Base-by-base conservation (phyloP, 2,113 vertebrate genomes). In the Rhinolophus ferrumequinum region DNA sequence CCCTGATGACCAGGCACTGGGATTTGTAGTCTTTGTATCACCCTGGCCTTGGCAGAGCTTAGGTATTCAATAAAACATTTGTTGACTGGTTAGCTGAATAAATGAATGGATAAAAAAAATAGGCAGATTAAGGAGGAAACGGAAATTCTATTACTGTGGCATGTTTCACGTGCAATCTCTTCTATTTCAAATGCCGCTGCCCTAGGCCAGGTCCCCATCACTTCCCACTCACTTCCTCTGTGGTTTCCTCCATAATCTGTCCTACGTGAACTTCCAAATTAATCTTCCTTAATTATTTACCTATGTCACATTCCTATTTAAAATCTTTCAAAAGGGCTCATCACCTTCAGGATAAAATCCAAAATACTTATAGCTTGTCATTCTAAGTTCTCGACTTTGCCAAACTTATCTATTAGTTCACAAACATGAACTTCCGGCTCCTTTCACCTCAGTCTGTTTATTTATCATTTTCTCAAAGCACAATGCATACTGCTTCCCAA, bases 381-480 rank as follows among this genome's bases (percentile, higher is more conserved):
- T 92, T 77, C 35, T 26, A 96, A 47, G n/a, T 93, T 88, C 33
- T 79, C 82, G 24, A 86, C 21, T 35, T 91, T 18, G 35, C 26
- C n/a, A 90, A n/a, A 86, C n/a, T 93, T 79, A 92, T 50, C 54
- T 81, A 66, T 24, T 33, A 82, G 35, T 82, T 88, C 28, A 96
- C 8, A 90, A 93, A 94, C 10, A 95, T 30, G 35, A 92, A 73
- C 41, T 85, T 80, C 80, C 24, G 62, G 12, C 38, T 80, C 41
- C 73, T 72, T 92, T 54, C 3, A 41, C 44, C 18, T 94, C 30
- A 66, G 8, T 80, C 33, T 81, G 35, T 28, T 70, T 50, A 41
- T 24, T 76, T 50, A 56, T 35, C 22, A 80, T 75, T 70, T 96
- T 44, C 26, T 81, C 84, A 94, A 92, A 96, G 26, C 33, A 93